phyloP scores from a whole-genome alignment of 2,113 vertebrate genomes.

The Peucedramus taeniatus region DNA sequence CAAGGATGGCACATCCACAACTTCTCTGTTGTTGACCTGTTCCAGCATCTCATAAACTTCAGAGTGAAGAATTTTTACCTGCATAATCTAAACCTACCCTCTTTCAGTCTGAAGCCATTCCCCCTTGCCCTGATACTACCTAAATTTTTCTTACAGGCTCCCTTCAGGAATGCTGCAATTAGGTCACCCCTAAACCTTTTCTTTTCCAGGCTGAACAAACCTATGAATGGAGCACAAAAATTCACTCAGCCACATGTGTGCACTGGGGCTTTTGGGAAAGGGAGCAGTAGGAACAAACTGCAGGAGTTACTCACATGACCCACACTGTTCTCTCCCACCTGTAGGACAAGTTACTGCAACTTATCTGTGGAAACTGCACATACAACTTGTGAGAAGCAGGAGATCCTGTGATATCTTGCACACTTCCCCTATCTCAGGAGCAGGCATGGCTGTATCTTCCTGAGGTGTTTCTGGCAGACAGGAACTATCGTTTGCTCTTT shows the following conservation, averaged over 20 bases:
- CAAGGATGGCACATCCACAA: neutral
- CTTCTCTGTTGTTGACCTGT: neutral
- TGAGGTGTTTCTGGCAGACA: neutral
- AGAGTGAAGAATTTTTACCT: neutral
- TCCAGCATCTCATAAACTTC: neutral
- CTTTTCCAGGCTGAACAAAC: neutral
- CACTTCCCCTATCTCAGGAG: neutral
- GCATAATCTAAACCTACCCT: neutral
- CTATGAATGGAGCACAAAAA: neutral
- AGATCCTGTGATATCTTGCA: neutral
- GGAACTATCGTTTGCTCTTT: neutral
- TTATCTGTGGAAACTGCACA: neutral
- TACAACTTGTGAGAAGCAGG: neutral
- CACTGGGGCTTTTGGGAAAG: neutral
- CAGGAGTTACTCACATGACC: neutral
- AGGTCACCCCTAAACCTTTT: neutral
- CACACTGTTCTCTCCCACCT: neutral
- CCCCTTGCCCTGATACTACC: neutral
- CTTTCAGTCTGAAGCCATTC: neutral
- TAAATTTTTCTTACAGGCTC: neutral
- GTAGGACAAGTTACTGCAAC: neutral
- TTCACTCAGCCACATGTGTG: neutral
- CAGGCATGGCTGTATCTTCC: neutral
- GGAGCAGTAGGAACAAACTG: neutral
- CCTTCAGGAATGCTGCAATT: neutral